These are phyloP conservation scores for Linnaemya vulpina DNA, from an alignment of 2,888 invertebrate species.

Conservation along the genomic window DNA sequence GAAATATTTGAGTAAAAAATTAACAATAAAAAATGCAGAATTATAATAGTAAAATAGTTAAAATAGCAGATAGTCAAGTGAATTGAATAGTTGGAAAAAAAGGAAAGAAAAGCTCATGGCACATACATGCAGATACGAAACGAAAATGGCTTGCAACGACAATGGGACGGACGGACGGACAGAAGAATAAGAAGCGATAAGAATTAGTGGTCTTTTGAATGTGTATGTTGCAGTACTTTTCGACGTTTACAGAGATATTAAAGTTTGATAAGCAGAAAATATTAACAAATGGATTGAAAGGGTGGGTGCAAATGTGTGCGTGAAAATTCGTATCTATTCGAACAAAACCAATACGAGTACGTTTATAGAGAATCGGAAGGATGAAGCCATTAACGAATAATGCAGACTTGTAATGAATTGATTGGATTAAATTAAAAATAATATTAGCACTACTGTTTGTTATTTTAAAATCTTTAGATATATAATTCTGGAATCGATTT, in stretches of 20 bases:
- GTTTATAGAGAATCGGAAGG: background rate
- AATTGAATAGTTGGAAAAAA: conserved; percentile 15
- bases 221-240: background rate
- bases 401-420: no score
- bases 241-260: background rate
- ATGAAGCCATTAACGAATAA: no score
- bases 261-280: background rate
- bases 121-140: conserved; percentile 2
- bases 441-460: no score
- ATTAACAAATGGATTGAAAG: background rate
- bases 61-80: conserved; percentile 22
- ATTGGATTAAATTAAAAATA: no score
- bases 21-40: background rate
- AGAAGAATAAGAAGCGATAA: background rate
- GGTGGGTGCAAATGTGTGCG: background rate
- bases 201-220: background rate
- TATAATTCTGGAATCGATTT: no score
- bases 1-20: conserved; percentile 24
- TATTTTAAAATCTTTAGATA: no score
- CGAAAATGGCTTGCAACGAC: conserved; percentile 10
- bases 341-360: background rate
- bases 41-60: conserved; percentile 28
- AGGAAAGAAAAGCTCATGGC: conserved; percentile 41
- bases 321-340: background rate
- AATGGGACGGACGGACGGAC: no score